phyloP scores from a whole-genome alignment of 2,113 vertebrate species.

The Ifrita kowaldi region DNA sequence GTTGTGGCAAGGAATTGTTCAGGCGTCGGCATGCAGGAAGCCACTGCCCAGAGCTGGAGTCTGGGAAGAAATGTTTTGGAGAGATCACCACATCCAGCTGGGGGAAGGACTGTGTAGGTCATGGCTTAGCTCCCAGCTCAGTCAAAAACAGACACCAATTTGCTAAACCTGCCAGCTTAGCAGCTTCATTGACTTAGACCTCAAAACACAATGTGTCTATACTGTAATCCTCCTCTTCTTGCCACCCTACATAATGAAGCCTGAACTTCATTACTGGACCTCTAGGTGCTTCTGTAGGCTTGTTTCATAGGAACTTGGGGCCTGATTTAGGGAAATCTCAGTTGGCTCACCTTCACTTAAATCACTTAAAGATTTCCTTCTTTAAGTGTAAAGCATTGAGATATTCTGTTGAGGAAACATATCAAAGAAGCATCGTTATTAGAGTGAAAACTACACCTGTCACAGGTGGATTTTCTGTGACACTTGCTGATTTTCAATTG shows the following conservation, averaged over 20 bases:
- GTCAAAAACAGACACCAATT: neutral
- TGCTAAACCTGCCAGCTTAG: neutral
- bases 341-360: neutral
- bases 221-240: neutral
- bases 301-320: neutral
- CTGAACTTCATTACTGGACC: neutral
- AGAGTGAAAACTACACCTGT: neutral
- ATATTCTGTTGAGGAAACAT: neutral
- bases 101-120: neutral
- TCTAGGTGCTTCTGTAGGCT: neutral
- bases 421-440: neutral
- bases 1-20: neutral
- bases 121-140: neutral
- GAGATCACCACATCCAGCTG: no score
- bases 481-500: neutral
- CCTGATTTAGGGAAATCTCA: neutral
- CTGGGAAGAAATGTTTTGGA: neutral
- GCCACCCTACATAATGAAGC: rapidly evolving
- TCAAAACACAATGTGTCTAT: neutral
- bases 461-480: neutral
- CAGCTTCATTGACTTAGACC: neutral
- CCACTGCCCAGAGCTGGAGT: neutral
- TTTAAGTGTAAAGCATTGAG: neutral
- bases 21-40: neutral
- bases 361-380: neutral